Conservation (phyloP, 2,113 vertebrate species). For the Choloepus hoffmanni region DNA sequence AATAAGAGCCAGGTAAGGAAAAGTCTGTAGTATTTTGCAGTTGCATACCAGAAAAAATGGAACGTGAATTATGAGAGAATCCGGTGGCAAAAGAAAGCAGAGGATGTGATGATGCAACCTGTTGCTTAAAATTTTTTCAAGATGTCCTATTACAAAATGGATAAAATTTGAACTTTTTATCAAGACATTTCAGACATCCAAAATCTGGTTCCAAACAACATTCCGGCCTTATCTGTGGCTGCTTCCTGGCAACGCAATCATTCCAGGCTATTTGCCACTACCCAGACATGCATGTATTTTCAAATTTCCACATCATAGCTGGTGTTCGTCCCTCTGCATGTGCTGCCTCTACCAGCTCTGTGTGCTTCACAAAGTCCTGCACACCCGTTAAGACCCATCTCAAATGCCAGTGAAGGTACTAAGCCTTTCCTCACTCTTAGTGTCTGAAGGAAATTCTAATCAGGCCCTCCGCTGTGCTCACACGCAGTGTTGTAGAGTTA, state of each 20-base stretch:
- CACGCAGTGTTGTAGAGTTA: too few species aligned
- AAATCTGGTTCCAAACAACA: not conserved
- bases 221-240: not conserved
- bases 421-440: not conserved
- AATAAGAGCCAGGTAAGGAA: not conserved
- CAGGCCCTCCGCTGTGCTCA: too few species aligned
- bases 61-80: not conserved
- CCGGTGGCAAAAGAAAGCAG: not conserved
- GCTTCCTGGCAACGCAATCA: not conserved
- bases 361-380: not conserved
- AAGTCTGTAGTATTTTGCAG: not conserved
- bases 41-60: not conserved
- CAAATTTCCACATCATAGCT: not conserved
- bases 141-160: not conserved
- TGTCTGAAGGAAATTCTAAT: not conserved
- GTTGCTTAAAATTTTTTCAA: not conserved
- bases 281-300: not conserved
- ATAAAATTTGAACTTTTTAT: not conserved
- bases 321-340: too few species aligned
- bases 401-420: fast-evolving
- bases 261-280: not conserved
- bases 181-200: not conserved
- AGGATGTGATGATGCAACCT: not conserved
- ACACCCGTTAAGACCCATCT: too few species aligned
- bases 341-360: not conserved